Percentiles rank a stretch among this genome's conserved stretches.
These are phyloP conservation scores for Caenorhabditis macrosperma DNA, from an alignment of 2,888 invertebrate species.

Conservation along the genomic window DNA sequence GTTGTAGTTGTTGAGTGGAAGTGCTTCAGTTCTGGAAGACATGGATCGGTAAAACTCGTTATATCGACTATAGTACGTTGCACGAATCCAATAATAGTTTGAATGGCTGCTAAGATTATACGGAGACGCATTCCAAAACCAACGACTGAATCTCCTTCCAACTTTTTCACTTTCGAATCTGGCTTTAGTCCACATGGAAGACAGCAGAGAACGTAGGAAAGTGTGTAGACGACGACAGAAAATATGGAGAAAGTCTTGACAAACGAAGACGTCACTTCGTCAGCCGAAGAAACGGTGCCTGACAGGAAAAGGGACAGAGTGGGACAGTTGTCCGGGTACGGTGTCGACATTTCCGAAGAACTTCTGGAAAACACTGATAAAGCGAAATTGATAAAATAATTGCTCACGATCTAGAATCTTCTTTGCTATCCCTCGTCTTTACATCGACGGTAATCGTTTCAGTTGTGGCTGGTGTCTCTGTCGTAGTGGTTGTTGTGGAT, in stretches of 20 bases:
- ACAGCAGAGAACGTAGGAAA: constrained; percentile 62
- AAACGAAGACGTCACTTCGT: constrained; percentile 34
- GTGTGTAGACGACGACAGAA: constrained; percentile 60
- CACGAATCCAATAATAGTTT: constrained; percentile 55
- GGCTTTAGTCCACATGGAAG: constrained; percentile 50
- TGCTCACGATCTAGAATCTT: constrained; percentile 4
- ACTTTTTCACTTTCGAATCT: constrained; percentile 64
- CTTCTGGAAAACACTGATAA: too few relatives aligned
- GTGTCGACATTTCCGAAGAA: too few relatives aligned
- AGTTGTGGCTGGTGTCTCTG: constrained; percentile 12
- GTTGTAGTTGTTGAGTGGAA: constrained; percentile 23
- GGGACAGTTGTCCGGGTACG: constrained; percentile 38
- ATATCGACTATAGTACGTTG: too few relatives aligned
- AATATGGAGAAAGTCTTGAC: constrained; percentile 11
- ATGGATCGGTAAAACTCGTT: not conserved
- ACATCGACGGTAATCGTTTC: constrained; percentile 35
- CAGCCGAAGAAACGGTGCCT: constrained; percentile 25
- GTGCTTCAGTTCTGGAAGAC: constrained; percentile 38
- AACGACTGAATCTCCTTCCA: constrained; percentile 46
- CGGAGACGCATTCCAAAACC: constrained; percentile 49
- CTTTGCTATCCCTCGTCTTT: constrained; percentile 40
- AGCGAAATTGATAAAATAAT: too few relatives aligned
- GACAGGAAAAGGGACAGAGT: constrained; percentile 20
- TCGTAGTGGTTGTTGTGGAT: constrained; percentile 41
- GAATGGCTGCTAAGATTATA: constrained; percentile 34